phyloP scores from a whole-genome alignment of 1,140 invertebrate species.

The Lasaia peninsularis region DNA sequence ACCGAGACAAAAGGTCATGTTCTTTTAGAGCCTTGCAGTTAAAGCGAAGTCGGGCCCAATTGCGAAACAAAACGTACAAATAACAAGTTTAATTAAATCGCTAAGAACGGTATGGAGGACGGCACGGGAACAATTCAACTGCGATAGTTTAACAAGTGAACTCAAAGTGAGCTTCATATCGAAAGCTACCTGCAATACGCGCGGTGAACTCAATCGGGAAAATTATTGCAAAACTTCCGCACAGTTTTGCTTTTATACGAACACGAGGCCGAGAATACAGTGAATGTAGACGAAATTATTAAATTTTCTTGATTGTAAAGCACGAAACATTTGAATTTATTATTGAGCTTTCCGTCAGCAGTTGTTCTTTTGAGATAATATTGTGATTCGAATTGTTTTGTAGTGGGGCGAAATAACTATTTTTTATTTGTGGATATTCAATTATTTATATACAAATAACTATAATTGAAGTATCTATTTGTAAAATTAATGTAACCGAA shows the following conservation, averaged over 20 bases:
- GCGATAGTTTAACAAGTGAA: slow-evolving; percentile 71
- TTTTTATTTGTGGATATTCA: no score
- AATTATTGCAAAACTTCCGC: slow-evolving; percentile 50
- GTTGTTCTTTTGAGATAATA: neutral
- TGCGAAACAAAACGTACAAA: slow-evolving; percentile 73
- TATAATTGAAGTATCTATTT: no score
- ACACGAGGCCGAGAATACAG: slow-evolving; percentile 3
- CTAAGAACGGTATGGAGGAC: slow-evolving; percentile 48
- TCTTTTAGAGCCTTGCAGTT: slow-evolving; percentile 51
- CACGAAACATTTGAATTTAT: neutral
- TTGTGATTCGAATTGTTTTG: no score
- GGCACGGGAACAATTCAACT: slow-evolving; percentile 54
- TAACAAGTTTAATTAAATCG: slow-evolving; percentile 76
- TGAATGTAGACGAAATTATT: slow-evolving; percentile 8
- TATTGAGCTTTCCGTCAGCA: neutral
- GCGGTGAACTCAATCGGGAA: slow-evolving; percentile 50
- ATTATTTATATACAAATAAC: no score
- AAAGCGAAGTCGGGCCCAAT: slow-evolving; percentile 57
- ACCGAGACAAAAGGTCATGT: slow-evolving; percentile 42
- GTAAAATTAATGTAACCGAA: no score
- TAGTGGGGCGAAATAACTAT: no score
- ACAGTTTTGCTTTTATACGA: slow-evolving; percentile 31
- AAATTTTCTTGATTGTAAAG: neutral
- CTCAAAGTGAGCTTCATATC: slow-evolving; percentile 62
- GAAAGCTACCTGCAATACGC: slow-evolving; percentile 50